Base-by-base conservation (phyloP, 2,888 invertebrate genomes). In the Nomada flava region DNA sequence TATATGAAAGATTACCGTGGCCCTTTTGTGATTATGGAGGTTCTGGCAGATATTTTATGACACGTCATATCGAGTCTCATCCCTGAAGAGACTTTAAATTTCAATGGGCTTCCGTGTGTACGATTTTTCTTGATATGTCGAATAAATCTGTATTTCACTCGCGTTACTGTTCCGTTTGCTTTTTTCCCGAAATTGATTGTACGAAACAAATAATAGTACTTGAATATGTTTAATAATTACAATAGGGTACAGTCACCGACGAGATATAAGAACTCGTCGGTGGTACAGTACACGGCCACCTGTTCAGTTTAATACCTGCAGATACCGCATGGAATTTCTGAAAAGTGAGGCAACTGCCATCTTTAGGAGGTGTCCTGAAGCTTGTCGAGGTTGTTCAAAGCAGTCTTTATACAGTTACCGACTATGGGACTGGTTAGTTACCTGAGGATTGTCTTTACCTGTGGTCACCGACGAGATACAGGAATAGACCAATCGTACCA, bases 1-100 rank as follows among this genome's bases (percentile, higher is more conserved):
- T 63, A 79, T 79, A 76, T 68, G 36, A 47, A 36, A 75, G 79
- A 83, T 83, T 73, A 73, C 60, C 20, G 36, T 44, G 26, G 47
- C 1, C 18, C 73, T 18, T 44, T 36, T 65, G 52, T 70, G 26
- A 59, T 53, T 50, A 59, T 15, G 52, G 23, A 20, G 23, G 57
- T 57, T 42, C 50, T 26, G n/a, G 20, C 26, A 26, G 59, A 53
- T 13, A 47, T 59, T 71, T 69, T 52, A 53, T 2, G n/a, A 13
- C 11, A 4, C 18, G 5, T 5, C 23, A 20, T 1, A 15, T 20
- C 13, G n/a, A 10, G 11, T 23, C 29, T n/a, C 13, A 47, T 53
- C 62, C 18, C 59, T 13, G 2, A 1, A 20, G 11, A 18, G 20
- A 13, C 57, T 29, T 59, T 4, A 4, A 29, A 44, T 42, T 42